These are phyloP conservation scores for Tetramorium parvispinum DNA, from an alignment of 1,140 invertebrate species.

Conservation along the genomic window DNA sequence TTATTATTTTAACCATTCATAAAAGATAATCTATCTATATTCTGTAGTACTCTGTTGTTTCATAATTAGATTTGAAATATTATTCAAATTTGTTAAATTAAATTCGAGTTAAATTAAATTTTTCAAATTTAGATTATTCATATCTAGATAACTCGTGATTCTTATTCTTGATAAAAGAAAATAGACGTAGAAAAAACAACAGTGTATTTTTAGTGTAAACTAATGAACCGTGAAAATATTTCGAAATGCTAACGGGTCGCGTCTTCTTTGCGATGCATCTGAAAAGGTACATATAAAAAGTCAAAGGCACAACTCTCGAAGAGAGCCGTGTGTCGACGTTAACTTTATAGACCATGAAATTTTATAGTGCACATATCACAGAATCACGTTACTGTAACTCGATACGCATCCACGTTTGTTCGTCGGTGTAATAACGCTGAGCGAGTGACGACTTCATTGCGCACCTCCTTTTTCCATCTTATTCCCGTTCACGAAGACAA, in stretches of 20 bases:
- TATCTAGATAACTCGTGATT: neutral
- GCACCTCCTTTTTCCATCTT: neutral
- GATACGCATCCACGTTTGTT: slow-evolving; percentile 78
- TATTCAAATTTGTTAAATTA: neutral
- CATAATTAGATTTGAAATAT: neutral
- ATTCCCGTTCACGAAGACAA: neutral
- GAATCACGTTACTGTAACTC: slow-evolving; percentile 52
- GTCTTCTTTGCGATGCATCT: neutral
- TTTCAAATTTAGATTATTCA: neutral
- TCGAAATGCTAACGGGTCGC: neutral
- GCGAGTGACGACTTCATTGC: slow-evolving; percentile 16
- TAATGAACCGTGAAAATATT: neutral
- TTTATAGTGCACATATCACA: slow-evolving; percentile 34
- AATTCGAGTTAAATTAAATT: too few relatives aligned
- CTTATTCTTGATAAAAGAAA: neutral
- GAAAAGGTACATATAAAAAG: neutral
- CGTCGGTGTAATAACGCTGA: slow-evolving; percentile 74
- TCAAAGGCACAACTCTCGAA: neutral
- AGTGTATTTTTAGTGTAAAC: neutral
- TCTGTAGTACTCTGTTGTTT: too few relatives aligned
- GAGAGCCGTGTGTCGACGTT: neutral
- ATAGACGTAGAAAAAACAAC: neutral
- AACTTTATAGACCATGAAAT: slow-evolving; percentile 47
- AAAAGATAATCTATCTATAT: neutral
- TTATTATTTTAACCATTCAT: neutral